Evolutionary conservation across 2,888 invertebrate genomes (phyloP).

Genomic region (Smittia sp.): DNA sequence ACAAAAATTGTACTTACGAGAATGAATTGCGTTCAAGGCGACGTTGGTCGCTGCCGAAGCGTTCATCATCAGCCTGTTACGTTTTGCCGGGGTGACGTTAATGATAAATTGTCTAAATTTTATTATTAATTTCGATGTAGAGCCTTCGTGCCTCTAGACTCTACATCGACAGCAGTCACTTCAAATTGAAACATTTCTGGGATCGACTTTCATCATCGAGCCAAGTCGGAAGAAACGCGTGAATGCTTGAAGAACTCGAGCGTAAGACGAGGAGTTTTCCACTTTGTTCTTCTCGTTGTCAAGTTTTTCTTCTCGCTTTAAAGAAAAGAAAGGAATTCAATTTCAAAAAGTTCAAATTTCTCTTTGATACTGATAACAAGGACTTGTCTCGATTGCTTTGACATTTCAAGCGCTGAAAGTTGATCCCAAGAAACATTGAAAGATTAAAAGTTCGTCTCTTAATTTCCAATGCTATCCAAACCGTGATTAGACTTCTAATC

Average conservation of each 20-base stretch:
- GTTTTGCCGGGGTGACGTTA: conserved; percentile 19
- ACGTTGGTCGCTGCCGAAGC: background rate
- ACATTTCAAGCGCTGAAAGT: no score
- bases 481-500: no score
- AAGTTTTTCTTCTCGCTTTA: background rate
- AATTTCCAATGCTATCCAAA: no score
- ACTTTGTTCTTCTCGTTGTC: background rate
- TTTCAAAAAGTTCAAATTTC: no score
- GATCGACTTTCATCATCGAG: conserved; percentile 2
- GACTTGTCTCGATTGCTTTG: no score
- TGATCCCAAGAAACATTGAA: no score
- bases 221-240: background rate
- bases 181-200: background rate
- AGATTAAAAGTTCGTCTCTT: no score
- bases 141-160: conserved; percentile 43
- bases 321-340: no score
- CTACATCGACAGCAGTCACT: conserved; percentile 31
- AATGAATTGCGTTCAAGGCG: background rate
- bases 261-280: background rate
- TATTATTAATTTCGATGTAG: conserved; percentile 36
- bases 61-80: background rate
- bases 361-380: no score
- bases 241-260: background rate
- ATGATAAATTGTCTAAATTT: background rate
- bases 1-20: conserved; percentile 2